Evolutionary conservation across 2,888 invertebrate genomes (phyloP).

Genomic region (Plusia festucae): DNA sequence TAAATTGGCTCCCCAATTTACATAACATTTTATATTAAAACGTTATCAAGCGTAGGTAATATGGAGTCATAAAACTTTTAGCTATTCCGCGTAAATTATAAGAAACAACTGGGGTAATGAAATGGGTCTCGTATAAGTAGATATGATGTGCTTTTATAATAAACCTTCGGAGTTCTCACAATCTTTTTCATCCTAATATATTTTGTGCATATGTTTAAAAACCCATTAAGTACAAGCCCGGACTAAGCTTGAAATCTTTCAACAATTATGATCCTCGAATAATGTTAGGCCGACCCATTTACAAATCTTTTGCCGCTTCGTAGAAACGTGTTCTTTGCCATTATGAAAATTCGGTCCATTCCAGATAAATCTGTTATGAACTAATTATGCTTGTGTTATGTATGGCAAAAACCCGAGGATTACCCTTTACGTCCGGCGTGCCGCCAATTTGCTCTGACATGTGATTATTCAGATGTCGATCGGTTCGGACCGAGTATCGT

Average conservation of each 20-base stretch:
- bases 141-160: not conserved
- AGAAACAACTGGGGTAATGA: not conserved
- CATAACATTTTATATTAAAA: no score
- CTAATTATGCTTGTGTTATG: slow-evolving; percentile 44
- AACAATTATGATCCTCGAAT: slow-evolving; percentile 42
- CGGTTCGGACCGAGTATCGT: slow-evolving; percentile 46
- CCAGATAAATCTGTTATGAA: slow-evolving; percentile 42
- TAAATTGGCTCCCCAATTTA: not conserved
- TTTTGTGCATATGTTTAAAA: slow-evolving; percentile 30
- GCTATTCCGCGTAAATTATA: not conserved
- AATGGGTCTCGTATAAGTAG: not conserved
- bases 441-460: slow-evolving; percentile 57
- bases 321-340: slow-evolving; percentile 33
- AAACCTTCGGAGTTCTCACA: slow-evolving; percentile 5
- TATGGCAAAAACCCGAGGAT: slow-evolving; percentile 42
- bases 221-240: slow-evolving; percentile 11
- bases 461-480: slow-evolving; percentile 66
- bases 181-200: slow-evolving; percentile 16
- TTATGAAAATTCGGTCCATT: slow-evolving; percentile 23
- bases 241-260: slow-evolving; percentile 43
- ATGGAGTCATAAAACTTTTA: not conserved
- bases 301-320: slow-evolving; percentile 32
- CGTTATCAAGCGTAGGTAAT: not conserved
- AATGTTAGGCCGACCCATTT: slow-evolving; percentile 41
- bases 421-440: slow-evolving; percentile 38